Evolutionary conservation across 2,888 invertebrate genomes (phyloP).

Genomic region (Erynnis tages): DNA sequence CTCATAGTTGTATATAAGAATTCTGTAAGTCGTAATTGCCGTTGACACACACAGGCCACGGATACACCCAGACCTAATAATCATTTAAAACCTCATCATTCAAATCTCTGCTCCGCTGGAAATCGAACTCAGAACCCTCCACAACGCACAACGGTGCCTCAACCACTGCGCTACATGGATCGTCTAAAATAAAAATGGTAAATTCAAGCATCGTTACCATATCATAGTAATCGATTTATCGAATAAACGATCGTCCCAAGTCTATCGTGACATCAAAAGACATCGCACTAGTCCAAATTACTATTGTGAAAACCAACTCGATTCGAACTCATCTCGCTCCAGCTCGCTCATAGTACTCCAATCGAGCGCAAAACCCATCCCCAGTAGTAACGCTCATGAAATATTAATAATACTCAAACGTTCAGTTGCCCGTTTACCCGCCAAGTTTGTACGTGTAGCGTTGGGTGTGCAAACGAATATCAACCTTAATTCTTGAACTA

Average conservation of each 20-base stretch:
- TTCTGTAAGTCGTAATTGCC: too few species aligned
- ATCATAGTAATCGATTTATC: too few species aligned
- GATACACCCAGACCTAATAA: too few species aligned
- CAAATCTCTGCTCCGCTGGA: too few species aligned
- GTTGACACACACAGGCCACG: too few species aligned
- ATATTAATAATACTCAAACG: constrained; percentile 33
- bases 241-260: constrained; percentile 12
- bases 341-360: constrained; percentile 25
- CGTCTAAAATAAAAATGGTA: background rate
- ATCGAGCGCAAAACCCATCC: constrained; percentile 29
- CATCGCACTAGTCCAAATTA: constrained; percentile 17
- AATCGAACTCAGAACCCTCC: too few species aligned
- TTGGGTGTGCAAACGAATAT: constrained; percentile 28
- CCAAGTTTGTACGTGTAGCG: constrained; percentile 5
- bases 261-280: constrained; percentile 20
- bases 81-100: too few species aligned
- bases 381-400: constrained; percentile 34
- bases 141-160: too few species aligned
- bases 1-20: too few species aligned
- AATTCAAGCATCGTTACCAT: constrained; percentile 2
- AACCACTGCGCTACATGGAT: too few species aligned
- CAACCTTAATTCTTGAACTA: background rate
- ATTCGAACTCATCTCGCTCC: constrained; percentile 25
- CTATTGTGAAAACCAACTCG: constrained; percentile 17
- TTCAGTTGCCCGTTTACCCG: constrained; percentile 15